phyloP scores from a whole-genome alignment of 2,113 vertebrate genomes.

The Cyprinodon brontotheroides region DNA sequence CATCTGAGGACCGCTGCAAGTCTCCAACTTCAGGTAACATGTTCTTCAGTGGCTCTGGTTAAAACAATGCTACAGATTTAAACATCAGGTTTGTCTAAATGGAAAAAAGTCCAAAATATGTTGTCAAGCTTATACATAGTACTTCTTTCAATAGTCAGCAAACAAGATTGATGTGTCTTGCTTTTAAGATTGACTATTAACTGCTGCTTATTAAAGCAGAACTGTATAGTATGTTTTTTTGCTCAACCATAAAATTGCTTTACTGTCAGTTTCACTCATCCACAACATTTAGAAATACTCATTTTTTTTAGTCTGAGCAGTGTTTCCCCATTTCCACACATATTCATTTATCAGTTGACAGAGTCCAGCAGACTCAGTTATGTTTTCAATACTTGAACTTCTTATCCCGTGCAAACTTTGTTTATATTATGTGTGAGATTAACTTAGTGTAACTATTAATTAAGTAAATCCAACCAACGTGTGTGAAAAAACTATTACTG shows the following conservation, averaged over 20 bases:
- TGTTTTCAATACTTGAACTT: slow-evolving; percentile 13
- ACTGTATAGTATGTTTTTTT: slow-evolving; percentile 8
- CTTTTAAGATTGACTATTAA: slow-evolving; percentile 33
- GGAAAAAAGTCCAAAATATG: neutral
- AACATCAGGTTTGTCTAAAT: slow-evolving; percentile 2
- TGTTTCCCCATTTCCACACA: slow-evolving; percentile 22
- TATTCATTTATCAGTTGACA: slow-evolving; percentile 26
- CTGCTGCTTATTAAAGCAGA: slow-evolving; percentile 37
- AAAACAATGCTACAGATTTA: neutral
- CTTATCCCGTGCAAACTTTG: neutral
- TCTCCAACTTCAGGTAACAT: slow-evolving; percentile 97
- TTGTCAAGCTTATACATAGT: neutral
- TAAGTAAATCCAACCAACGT: slow-evolving; percentile 17
- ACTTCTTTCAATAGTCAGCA: neutral
- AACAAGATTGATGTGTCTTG: slow-evolving; percentile 24
- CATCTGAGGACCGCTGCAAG: slow-evolving; percentile 97
- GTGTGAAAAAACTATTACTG: slow-evolving; percentile 18
- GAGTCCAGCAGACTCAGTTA: slow-evolving; percentile 37
- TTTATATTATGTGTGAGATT: slow-evolving; percentile 12
- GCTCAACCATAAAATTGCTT: slow-evolving; percentile 27
- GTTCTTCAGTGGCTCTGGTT: slow-evolving; percentile 53
- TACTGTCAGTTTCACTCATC: slow-evolving; percentile 31
- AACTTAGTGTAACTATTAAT: slow-evolving; percentile 14
- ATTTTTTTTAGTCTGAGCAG: neutral
- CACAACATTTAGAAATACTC: slow-evolving; percentile 25